Evolutionary conservation across 2,113 vertebrate genomes (phyloP).

Genomic region (Bettongia penicillata): DNA sequence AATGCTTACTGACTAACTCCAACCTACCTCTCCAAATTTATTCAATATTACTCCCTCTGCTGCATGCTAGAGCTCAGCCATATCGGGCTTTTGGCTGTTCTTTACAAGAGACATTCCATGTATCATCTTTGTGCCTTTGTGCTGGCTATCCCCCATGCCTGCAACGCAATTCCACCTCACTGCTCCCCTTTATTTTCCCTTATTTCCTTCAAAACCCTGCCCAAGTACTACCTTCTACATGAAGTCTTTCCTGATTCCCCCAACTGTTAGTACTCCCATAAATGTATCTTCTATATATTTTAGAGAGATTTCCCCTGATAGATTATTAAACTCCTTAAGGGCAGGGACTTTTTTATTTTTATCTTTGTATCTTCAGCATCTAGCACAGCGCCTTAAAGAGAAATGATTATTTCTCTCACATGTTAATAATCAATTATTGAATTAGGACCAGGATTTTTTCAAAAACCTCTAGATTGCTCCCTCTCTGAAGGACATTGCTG

Average conservation of each 20-base stretch:
- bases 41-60: not conserved
- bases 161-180: not conserved
- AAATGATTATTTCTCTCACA: no score
- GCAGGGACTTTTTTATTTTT: not conserved
- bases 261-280: not conserved
- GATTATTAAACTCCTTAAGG: not conserved
- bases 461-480: no score
- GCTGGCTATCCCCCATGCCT: not conserved
- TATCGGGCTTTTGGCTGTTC: not conserved
- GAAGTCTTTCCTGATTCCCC: not conserved
- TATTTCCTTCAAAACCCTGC: not conserved
- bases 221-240: not conserved
- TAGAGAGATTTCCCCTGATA: not conserved
- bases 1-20: not conserved
- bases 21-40: not conserved
- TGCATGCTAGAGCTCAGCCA: not conserved
- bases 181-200: not conserved
- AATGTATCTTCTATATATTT: not conserved
- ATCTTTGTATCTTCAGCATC: not conserved
- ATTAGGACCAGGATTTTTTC: no score
- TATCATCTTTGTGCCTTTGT: not conserved
- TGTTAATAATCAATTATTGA: no score
- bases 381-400: not conserved
- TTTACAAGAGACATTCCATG: not conserved
- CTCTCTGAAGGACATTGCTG: no score